A percentile compares a stretch with the other conserved stretches of the same genome.
phyloP scores from a whole-genome alignment of 2,113 vertebrate species.

The Camelus dromedarius region DNA sequence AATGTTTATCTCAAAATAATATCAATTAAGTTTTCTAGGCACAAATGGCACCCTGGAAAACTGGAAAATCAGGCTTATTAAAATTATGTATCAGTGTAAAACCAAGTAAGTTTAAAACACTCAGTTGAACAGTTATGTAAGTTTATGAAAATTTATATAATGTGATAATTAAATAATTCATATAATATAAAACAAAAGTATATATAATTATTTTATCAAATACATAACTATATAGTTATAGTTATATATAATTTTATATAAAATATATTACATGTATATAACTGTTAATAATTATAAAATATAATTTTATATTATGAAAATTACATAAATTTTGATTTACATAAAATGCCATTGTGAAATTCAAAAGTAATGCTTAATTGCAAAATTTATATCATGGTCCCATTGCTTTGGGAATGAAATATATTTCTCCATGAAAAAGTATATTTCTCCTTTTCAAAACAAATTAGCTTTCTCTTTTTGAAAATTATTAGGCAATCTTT shows the following conservation, averaged over 20 bases:
- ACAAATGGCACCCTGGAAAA: background rate
- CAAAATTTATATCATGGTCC: background rate
- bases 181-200: background rate
- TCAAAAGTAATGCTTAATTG: background rate
- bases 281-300: background rate
- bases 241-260: background rate
- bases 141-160: background rate
- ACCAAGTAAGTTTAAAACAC: background rate
- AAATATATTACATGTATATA: background rate
- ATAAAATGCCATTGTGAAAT: background rate
- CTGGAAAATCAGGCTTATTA: slow-evolving; percentile 22
- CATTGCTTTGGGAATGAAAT: background rate
- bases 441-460: slow-evolving; percentile 14
- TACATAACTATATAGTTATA: background rate
- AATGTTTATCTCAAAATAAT: slow-evolving; percentile 37
- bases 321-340: background rate
- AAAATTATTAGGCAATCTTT: background rate
- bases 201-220: background rate
- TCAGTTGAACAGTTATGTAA: background rate
- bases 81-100: slow-evolving; percentile 33
- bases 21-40: background rate
- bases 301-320: slow-evolving; percentile 30
- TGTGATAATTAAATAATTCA: background rate
- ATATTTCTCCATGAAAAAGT: background rate
- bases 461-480: background rate